These are phyloP conservation scores for Seriola dumerili DNA, from an alignment of 2,113 vertebrate species.

Conservation along the genomic window DNA sequence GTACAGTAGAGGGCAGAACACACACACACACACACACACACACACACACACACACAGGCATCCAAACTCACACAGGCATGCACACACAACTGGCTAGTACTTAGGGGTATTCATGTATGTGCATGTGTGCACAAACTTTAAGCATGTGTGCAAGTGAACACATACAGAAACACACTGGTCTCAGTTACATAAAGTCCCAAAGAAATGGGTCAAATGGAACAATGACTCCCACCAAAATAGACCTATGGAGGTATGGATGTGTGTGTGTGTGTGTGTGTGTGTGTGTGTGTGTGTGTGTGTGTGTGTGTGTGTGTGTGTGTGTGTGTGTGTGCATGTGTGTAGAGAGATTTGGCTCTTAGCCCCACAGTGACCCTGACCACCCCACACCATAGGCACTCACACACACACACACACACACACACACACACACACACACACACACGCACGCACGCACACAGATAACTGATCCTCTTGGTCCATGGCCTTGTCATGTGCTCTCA, in stretches of 20 bases:
- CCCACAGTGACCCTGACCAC: conserved; percentile 22
- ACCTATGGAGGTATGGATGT: not conserved
- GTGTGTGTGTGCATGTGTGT: conserved; percentile 2
- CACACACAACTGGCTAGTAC: not conserved
- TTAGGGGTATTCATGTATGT: not conserved
- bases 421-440: not conserved
- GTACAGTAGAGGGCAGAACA: conserved; percentile 47
- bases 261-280: conserved; percentile 9
- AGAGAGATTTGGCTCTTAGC: conserved; percentile 4
- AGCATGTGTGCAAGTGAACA: not conserved
- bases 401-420: not conserved
- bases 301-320: conserved; percentile 6
- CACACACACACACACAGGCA: not conserved
- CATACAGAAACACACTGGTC: not conserved
- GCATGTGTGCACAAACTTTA: not conserved
- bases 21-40: conserved; percentile 10
- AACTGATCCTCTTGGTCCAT: conserved; percentile 6
- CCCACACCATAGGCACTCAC: not conserved
- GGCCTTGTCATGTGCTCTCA: conserved; percentile 56
- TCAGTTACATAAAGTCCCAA: conserved; percentile 1
- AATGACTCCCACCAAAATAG: not conserved
- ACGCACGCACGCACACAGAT: conserved; percentile 11
- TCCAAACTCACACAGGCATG: not conserved
- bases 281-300: conserved; percentile 1
- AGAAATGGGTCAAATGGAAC: conserved; percentile 8